phyloP scores from a whole-genome alignment of 2,797 vertebrate genomes.

The Phalloptychus januarius region DNA sequence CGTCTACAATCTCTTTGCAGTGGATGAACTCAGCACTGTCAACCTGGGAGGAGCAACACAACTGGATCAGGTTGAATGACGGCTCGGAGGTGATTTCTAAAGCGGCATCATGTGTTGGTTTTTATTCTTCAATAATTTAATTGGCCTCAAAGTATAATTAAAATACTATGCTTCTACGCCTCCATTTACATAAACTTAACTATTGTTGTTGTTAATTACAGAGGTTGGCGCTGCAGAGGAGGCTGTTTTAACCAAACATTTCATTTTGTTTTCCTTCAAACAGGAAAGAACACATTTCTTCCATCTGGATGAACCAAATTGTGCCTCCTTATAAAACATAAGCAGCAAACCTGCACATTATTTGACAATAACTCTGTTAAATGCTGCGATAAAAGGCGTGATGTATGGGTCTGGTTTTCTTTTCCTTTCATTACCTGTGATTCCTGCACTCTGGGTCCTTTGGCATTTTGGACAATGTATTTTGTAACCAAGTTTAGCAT shows the following conservation, averaged over 20 bases:
- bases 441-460: neutral
- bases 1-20: constrained; percentile 82
- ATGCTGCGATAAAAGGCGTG: neutral
- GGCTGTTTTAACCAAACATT: neutral
- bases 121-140: neutral
- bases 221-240: neutral
- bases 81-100: neutral
- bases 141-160: neutral
- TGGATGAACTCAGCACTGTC: constrained; percentile 73
- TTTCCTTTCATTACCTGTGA: neutral
- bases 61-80: neutral
- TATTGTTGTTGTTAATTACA: neutral
- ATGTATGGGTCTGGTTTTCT: neutral
- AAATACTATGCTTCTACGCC: neutral
- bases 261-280: neutral
- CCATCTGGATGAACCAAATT: neutral
- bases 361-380: neutral
- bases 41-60: constrained; percentile 58
- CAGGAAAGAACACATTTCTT: neutral
- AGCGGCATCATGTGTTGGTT: neutral
- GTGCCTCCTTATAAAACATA: neutral
- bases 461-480: neutral
- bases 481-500: neutral
- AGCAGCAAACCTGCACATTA: neutral
- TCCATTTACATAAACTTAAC: neutral